Evolutionary conservation across 2,113 vertebrate genomes (phyloP).

Genomic region (Otis tarda): DNA sequence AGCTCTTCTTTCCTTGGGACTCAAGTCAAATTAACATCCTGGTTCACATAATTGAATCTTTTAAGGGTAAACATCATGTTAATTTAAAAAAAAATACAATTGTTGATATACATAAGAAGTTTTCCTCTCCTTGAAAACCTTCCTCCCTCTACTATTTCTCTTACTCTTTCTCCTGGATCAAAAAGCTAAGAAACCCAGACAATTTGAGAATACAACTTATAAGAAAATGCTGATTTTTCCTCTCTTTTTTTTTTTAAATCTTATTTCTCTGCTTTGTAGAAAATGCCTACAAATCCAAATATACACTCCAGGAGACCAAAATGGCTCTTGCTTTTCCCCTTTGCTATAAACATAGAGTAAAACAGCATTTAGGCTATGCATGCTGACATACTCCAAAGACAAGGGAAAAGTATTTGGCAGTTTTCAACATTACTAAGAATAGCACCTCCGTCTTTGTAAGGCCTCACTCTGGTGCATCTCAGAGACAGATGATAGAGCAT

Average conservation of each 20-base stretch:
- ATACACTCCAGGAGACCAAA: neutral
- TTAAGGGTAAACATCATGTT: neutral
- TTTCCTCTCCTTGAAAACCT: neutral
- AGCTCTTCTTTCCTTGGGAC: neutral
- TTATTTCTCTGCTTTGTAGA: neutral
- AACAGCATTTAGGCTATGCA: rapidly evolving
- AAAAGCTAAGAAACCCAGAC: neutral
- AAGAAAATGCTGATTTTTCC: neutral
- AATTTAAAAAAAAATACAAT: neutral
- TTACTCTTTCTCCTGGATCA: neutral
- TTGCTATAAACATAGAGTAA: neutral
- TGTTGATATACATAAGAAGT: neutral
- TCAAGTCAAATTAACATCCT: neutral
- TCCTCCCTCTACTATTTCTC: neutral
- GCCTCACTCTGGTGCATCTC: neutral
- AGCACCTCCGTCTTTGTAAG: neutral
- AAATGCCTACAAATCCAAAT: neutral
- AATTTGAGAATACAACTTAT: neutral
- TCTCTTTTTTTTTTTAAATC: neutral
- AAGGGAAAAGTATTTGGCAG: neutral
- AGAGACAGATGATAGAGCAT: rapidly evolving
- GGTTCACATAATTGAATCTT: neutral
- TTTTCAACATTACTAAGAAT: neutral
- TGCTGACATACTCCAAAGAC: neutral
- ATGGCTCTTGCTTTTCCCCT: neutral